Percentiles rank a stretch among this genome's conserved stretches.
phyloP scores from a whole-genome alignment of 2,113 vertebrate genomes.

The Odocoileus virginianus region DNA sequence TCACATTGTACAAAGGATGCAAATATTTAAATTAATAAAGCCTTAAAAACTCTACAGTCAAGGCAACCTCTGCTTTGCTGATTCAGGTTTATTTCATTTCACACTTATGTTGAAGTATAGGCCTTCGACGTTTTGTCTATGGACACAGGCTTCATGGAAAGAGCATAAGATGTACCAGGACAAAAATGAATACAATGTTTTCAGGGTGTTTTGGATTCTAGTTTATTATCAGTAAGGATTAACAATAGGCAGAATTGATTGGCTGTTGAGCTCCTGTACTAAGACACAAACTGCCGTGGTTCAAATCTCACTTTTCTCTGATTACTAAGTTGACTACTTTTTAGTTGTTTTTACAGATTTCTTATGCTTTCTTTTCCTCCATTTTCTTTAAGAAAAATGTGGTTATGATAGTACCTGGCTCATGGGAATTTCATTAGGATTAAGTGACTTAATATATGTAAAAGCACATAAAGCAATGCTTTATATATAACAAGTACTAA shows the following conservation, averaged over 20 bases:
- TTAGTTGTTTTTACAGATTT: neutral
- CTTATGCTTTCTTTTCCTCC: neutral
- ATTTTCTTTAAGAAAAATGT: neutral
- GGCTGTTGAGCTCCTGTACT: neutral
- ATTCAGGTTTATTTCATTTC: neutral
- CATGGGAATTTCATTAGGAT: neutral
- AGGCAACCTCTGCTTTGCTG: neutral
- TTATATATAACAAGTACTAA: neutral
- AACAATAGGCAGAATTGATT: neutral
- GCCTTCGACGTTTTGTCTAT: neutral
- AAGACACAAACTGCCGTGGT: neutral
- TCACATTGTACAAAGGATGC: neutral
- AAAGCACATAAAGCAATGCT: neutral
- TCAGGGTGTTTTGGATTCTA: neutral
- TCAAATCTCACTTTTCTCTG: slow-evolving; percentile 1
- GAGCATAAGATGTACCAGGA: neutral
- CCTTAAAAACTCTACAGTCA: neutral
- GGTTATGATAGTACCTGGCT: neutral
- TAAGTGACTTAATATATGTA: neutral
- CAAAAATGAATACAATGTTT: neutral
- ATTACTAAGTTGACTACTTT: neutral
- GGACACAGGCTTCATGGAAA: neutral
- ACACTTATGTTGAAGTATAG: neutral
- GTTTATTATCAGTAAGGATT: neutral
- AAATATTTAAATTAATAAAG: neutral